Evolutionary conservation across 35 echinoderm and acorn worm genomes (phyloP).

Genomic region (Strongylocentrotus purpuratus): DNA sequence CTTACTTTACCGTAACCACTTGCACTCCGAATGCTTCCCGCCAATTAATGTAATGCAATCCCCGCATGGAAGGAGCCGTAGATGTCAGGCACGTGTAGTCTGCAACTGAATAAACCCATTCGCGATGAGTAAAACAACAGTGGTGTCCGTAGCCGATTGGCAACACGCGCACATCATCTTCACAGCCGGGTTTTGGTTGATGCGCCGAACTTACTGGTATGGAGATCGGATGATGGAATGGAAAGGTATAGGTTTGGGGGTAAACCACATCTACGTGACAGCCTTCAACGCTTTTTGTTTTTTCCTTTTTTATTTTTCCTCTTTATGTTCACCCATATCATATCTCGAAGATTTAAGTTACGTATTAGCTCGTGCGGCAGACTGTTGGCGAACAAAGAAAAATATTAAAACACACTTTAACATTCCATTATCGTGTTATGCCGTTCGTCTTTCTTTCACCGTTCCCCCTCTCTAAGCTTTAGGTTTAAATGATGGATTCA

Average conservation of each 20-base stretch:
- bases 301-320: too few relatives aligned
- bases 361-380: too few relatives aligned
- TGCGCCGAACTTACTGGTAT: background rate
- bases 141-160: background rate
- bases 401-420: too few relatives aligned
- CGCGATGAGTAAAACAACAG: background rate
- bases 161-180: background rate
- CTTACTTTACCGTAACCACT: background rate
- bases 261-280: too few relatives aligned
- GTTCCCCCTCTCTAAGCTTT: too few relatives aligned
- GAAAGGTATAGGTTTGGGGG: background rate
- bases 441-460: too few relatives aligned
- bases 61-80: background rate
- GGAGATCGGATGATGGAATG: background rate
- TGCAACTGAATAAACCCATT: background rate
- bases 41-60: background rate
- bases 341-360: too few relatives aligned
- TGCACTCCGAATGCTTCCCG: background rate
- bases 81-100: background rate
- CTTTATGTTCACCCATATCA: too few relatives aligned
- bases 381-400: too few relatives aligned
- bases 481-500: too few relatives aligned
- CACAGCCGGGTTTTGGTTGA: background rate
- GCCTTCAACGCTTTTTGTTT: too few relatives aligned
- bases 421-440: too few relatives aligned